A percentile compares a stretch with the other conserved stretches of the same genome.
Conservation (phyloP, 2,797 vertebrate genomes). For the Betta splendens region DNA sequence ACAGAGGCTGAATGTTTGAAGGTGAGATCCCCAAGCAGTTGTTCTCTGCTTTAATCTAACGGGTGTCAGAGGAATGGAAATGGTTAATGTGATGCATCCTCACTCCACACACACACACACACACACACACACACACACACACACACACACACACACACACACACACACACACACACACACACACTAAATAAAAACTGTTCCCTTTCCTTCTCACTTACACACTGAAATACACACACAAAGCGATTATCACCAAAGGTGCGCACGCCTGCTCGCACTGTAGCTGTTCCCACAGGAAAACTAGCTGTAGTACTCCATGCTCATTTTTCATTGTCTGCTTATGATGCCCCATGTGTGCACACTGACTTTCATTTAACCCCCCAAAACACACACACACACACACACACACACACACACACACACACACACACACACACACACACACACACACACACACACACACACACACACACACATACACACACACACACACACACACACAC, state of each 20-base stretch:
- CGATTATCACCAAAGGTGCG: conserved; percentile 71
- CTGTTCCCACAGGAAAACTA: conserved; percentile 75
- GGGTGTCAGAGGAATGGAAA: conserved; percentile 48
- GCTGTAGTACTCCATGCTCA: conserved; percentile 72
- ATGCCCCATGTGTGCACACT: conserved; percentile 76
- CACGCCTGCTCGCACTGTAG: conserved; percentile 67
- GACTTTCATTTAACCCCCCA: conserved; percentile 84
- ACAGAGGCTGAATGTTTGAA: conserved; percentile 51
- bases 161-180: conserved; percentile 12
- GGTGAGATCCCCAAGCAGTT: conserved; percentile 59
- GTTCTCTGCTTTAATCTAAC: conserved; percentile 59
- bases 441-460: conserved; percentile 48
- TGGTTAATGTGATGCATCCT: conserved; percentile 56
- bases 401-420: conserved; percentile 44
- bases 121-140: conserved; percentile 6
- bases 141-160: conserved; percentile 2
- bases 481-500: conserved; percentile 43
- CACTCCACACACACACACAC: conserved; percentile 4
- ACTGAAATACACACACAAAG: conserved; percentile 52
- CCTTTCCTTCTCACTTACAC: conserved; percentile 39
- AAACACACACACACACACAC: conserved; percentile 50
- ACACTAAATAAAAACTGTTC: conserved; percentile 26
- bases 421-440: conserved; percentile 33
- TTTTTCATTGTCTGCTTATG: conserved; percentile 85
- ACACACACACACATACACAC: too few species aligned